Evolutionary conservation across 2,888 invertebrate species (phyloP).

Genomic region (Pristionchus japonicus): DNA sequence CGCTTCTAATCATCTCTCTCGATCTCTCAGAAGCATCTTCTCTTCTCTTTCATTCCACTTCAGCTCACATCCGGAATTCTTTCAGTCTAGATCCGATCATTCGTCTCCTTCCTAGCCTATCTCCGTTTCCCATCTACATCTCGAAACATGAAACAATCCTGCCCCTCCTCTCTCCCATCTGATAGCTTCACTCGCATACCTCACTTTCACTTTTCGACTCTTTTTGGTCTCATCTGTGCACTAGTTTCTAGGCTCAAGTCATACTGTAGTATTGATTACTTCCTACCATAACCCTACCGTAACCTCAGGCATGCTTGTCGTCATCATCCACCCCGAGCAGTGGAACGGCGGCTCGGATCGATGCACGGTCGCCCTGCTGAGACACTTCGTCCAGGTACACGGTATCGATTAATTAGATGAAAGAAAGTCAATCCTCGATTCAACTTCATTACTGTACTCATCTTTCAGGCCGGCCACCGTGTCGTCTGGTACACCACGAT

Average conservation of each 20-base stretch:
- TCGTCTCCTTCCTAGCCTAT: background rate
- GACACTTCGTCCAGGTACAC: conserved; percentile 65
- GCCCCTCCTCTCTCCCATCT: background rate
- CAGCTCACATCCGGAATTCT: conserved; percentile 29
- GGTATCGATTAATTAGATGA: background rate
- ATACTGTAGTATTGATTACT: background rate
- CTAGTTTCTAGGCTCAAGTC: background rate
- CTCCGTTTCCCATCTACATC: background rate
- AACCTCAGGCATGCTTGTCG: conserved; percentile 69
- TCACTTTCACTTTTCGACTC: conserved; percentile 1
- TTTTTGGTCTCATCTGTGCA: background rate
- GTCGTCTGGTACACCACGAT: conserved; percentile 74
- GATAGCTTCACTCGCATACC: background rate
- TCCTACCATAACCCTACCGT: conserved; percentile 16
- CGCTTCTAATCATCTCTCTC: background rate
- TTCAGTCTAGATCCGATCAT: background rate
- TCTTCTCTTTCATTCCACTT: background rate
- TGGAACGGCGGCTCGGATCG: conserved; percentile 75
- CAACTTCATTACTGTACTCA: background rate
- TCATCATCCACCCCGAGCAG: conserved; percentile 75
- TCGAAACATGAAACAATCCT: conserved; percentile 10
- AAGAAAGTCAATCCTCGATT: too few species aligned
- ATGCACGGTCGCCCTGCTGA: conserved; percentile 71
- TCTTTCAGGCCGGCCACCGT: conserved; percentile 56
- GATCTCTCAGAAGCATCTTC: background rate